A percentile compares a stretch with the other conserved stretches of the same genome.
These are phyloP conservation scores for Bombyx mori DNA, from an alignment of 1,140 invertebrate species.

Conservation along the genomic window DNA sequence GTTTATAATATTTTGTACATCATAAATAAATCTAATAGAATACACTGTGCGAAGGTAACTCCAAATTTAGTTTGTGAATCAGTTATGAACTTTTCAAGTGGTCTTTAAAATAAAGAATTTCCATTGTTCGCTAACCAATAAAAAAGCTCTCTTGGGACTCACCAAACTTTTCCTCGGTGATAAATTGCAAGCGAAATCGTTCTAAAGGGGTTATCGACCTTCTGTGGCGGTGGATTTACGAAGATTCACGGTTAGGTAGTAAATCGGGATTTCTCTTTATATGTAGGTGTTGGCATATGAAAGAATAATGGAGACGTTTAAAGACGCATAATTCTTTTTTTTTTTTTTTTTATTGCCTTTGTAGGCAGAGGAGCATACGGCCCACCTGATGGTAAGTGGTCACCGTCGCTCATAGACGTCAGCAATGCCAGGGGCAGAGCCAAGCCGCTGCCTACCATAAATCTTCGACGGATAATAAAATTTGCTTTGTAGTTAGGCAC, in stretches of 20 bases:
- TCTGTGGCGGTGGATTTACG: background rate
- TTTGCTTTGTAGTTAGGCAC: background rate
- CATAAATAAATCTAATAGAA: no score
- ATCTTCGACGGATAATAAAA: background rate
- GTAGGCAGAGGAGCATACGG: no score
- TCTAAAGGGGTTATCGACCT: slow-evolving; percentile 8
- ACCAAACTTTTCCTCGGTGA: slow-evolving; percentile 14
- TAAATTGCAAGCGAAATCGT: slow-evolving; percentile 13
- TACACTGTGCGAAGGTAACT: background rate
- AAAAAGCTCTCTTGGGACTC: slow-evolving; percentile 16
- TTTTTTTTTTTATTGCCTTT: background rate
- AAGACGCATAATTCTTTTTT: background rate
- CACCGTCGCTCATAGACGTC: no score
- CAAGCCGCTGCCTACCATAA: no score
- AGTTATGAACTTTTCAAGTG: slow-evolving; percentile 6
- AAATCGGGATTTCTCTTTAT: background rate
- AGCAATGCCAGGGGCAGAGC: no score
- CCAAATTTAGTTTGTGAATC: slow-evolving; percentile 2
- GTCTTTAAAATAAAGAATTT: slow-evolving; percentile 6
- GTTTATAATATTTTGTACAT: no score
- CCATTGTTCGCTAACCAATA: slow-evolving; percentile 9
- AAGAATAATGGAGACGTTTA: background rate
- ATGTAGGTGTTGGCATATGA: background rate
- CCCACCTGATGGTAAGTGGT: no score
- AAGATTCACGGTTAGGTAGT: no score